A percentile compares a stretch with the other conserved stretches of the same genome.
phyloP scores from a whole-genome alignment of 2,888 invertebrate species.

The Tetragonula carbonaria region DNA sequence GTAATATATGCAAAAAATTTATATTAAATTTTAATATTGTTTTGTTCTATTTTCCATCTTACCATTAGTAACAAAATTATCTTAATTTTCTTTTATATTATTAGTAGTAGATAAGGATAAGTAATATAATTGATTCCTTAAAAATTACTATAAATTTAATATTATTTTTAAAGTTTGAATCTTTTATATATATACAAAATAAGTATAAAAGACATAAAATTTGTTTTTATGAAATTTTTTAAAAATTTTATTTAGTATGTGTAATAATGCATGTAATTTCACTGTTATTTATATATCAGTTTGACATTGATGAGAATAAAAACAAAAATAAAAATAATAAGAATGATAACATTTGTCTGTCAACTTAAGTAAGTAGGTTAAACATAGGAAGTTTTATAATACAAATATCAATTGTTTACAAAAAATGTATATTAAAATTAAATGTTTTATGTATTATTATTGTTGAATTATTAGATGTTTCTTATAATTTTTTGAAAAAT shows the following conservation, averaged over 20 bases:
- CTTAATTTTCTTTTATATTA: neutral
- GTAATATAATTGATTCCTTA: neutral
- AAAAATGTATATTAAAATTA: neutral
- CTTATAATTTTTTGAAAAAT: neutral
- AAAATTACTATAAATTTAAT: neutral
- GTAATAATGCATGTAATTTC: neutral
- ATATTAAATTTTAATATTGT: neutral
- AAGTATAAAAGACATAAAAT: neutral
- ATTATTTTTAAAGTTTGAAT: neutral
- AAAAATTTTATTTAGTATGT: neutral
- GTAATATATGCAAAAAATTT: neutral
- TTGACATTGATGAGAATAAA: neutral
- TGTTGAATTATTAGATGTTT: neutral
- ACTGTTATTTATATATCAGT: neutral
- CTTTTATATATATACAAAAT: neutral
- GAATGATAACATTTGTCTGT: neutral
- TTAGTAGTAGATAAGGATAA: too few relatives aligned
- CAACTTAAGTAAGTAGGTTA: neutral
- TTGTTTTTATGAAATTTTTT: neutral
- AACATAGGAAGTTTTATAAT: conserved; percentile 4
- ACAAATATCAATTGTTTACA: neutral
- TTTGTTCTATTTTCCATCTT: too few relatives aligned
- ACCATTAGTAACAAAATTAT: neutral
- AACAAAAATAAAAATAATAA: neutral
- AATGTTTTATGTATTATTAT: neutral